Percentiles rank a stretch among this genome's conserved stretches.
phyloP scores from a whole-genome alignment of 92 coral and sea anemone species.

The Epizoanthus rinbou region DNA sequence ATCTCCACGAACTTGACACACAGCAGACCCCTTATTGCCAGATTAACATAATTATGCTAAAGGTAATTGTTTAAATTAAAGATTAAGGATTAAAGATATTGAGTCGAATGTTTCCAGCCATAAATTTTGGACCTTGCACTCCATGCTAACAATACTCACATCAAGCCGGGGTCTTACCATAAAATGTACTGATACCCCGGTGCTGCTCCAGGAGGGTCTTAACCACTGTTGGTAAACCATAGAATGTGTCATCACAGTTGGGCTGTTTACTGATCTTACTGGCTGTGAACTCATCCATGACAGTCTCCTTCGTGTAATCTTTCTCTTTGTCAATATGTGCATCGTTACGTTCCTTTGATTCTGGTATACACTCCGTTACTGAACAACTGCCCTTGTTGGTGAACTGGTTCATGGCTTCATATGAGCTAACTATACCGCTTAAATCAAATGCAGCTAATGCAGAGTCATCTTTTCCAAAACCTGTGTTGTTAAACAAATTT shows the following conservation, averaged over 20 bases:
- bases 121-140: no score
- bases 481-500: conserved; percentile 37
- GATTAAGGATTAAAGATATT: no score
- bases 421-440: conserved; percentile 64
- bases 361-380: not conserved
- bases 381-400: not conserved
- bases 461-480: conserved; percentile 73
- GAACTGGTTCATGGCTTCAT: conserved; percentile 35
- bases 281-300: not conserved
- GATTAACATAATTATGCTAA: no score
- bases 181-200: conserved; percentile 83
- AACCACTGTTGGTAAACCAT: conserved; percentile 82
- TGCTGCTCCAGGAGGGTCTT: conserved; percentile 67
- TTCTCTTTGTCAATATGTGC: not conserved
- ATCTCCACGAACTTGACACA: no score
- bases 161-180: conserved; percentile 63
- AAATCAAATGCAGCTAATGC: conserved; percentile 77
- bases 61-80: no score
- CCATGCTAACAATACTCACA: no score
- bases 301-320: not conserved
- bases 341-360: not conserved
- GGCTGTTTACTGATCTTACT: not conserved
- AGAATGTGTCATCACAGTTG: conserved; percentile 53
- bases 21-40: no score
- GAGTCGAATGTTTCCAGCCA: no score